A percentile compares a stretch with the other conserved stretches of the same genome.
Conservation (phyloP, 2,113 vertebrate species). For the Malaclemys terrapin region DNA sequence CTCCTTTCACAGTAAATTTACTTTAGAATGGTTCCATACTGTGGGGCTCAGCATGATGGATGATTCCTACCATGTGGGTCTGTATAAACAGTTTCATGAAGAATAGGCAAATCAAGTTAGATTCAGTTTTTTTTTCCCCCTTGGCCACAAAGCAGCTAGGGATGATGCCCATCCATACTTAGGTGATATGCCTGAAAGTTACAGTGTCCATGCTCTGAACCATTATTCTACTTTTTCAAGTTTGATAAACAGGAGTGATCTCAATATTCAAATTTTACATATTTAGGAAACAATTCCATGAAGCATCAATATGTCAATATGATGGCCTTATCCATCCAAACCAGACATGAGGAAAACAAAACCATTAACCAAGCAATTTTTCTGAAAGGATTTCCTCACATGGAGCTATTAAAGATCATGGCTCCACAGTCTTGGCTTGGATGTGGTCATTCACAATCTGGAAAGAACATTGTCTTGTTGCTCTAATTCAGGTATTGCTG, state of each 20-base stretch:
- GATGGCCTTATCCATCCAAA: not conserved
- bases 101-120: not conserved
- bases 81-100: not conserved
- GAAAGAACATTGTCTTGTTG: fast-evolving
- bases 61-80: not conserved
- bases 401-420: not conserved
- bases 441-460: not conserved
- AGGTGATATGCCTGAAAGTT: not conserved
- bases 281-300: not conserved
- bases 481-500: not conserved
- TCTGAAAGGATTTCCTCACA: not conserved
- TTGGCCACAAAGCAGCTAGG: not conserved
- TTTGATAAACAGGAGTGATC: not conserved
- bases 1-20: not conserved
- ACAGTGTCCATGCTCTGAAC: not conserved
- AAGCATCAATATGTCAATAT: not conserved
- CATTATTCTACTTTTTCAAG: not conserved
- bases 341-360: not conserved
- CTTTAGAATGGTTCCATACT: not conserved
- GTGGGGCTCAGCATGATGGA: not conserved
- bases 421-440: fast-evolving
- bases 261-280: not conserved
- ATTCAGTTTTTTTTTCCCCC: not conserved
- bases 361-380: not conserved
- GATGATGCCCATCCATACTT: not conserved